Conservation (phyloP, 2,888 invertebrate genomes). For the Lochmaea capreae region DNA sequence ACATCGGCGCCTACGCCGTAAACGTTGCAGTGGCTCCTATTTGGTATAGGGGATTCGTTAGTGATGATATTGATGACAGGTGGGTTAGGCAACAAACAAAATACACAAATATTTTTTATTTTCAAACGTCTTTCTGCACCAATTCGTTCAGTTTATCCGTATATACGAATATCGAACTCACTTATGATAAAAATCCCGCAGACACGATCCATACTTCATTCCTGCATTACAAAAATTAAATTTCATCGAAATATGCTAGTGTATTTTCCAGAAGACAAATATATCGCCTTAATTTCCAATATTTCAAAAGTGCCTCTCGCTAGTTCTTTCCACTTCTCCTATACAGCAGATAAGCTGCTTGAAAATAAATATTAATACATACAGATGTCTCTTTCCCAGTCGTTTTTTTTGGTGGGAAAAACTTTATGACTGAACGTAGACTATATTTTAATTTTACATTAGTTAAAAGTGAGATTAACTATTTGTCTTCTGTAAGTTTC, state of each 20-base stretch:
- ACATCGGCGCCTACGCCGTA: constrained; percentile 51
- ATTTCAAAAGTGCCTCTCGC: constrained; percentile 45
- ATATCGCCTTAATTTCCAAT: constrained; percentile 51
- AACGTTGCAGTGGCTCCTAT: constrained; percentile 44
- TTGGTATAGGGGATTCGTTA: constrained; percentile 1
- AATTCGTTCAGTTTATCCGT: too few species aligned
- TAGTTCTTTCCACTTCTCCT: constrained; percentile 38
- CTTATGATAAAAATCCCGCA: constrained; percentile 17
- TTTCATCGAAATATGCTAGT: constrained; percentile 41
- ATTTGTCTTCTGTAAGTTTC: too few species aligned
- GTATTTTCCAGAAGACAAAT: constrained; percentile 42
- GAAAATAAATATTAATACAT: constrained; percentile 47
- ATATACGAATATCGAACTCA: neutral
- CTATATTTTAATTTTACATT: too few species aligned
- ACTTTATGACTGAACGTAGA: too few species aligned
- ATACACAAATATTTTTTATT: too few species aligned
- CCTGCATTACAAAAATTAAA: constrained; percentile 42
- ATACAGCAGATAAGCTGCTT: constrained; percentile 45
- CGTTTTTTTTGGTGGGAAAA: neutral
- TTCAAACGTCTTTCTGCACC: too few species aligned
- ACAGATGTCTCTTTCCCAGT: constrained; percentile 36
- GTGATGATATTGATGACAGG: neutral
- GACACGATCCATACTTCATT: constrained; percentile 28
- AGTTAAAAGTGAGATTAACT: too few species aligned
- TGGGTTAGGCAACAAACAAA: too few species aligned